phyloP scores from a whole-genome alignment of 2,113 vertebrate genomes.

The Cochlearius cochlearius region DNA sequence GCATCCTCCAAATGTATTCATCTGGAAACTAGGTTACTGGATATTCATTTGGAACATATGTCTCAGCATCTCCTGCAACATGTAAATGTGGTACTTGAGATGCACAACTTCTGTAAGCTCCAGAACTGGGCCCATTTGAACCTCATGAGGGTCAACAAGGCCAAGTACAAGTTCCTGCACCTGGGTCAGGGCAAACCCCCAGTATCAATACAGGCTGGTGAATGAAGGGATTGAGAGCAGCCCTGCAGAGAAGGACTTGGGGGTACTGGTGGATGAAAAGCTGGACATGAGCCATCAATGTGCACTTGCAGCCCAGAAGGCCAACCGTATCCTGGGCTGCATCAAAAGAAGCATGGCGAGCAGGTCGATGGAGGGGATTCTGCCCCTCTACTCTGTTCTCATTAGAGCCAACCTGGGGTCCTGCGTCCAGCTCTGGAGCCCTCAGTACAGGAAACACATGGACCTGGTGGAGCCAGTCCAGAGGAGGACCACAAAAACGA shows the following conservation, averaged over 20 bases:
- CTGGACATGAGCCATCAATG: background rate
- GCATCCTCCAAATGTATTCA: background rate
- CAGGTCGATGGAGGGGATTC: background rate
- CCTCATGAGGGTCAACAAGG: background rate
- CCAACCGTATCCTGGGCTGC: background rate
- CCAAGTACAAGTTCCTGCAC: background rate
- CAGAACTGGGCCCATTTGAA: background rate
- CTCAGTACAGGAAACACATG: background rate
- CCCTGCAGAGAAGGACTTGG: background rate
- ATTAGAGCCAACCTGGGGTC: background rate
- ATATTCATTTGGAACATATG: background rate
- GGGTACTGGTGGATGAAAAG: background rate
- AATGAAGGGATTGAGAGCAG: background rate
- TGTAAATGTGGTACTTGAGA: background rate
- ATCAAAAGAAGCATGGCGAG: background rate
- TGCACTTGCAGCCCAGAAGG: background rate
- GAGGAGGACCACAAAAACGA: background rate
- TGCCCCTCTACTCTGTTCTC: background rate
- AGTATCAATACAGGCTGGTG: background rate
- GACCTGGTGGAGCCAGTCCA: background rate
- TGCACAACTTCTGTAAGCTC: background rate
- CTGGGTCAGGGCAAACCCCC: accelerated
- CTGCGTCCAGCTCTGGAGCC: accelerated
- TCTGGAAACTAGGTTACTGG: background rate
- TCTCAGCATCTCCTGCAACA: background rate